A percentile compares a stretch with the other conserved stretches of the same genome.
Conservation (phyloP, 2,888 invertebrate species). For the Crematogaster levior region DNA sequence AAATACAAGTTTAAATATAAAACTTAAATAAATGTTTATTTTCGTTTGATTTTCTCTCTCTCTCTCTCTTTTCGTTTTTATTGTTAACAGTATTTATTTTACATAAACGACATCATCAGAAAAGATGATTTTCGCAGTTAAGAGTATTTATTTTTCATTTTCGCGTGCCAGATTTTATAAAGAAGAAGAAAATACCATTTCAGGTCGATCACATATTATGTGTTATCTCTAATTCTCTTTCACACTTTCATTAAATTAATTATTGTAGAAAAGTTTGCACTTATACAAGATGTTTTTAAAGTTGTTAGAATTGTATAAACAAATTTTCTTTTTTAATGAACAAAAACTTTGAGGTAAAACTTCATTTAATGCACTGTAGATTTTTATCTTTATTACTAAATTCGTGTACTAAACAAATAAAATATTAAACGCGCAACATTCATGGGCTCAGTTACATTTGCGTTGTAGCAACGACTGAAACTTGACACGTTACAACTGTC, state of each 20-base stretch:
- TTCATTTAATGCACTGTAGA: background rate
- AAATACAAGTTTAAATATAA: background rate
- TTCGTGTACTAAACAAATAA: background rate
- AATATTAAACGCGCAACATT: constrained; percentile 18
- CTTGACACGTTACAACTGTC: constrained; percentile 2
- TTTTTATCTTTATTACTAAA: background rate
- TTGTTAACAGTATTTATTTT: constrained; percentile 9
- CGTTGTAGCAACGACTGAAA: constrained; percentile 8
- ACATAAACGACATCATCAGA: background rate
- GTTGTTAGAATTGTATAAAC: background rate
- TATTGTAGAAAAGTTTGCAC: background rate
- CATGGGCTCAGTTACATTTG: constrained; percentile 46
- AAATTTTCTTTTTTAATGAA: background rate
- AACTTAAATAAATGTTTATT: background rate
- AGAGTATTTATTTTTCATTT: constrained; percentile 20
- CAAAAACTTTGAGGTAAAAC: background rate
- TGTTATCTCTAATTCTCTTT: background rate
- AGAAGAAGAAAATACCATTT: background rate
- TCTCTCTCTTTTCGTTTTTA: background rate
- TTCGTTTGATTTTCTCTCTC: background rate
- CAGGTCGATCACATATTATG: background rate
- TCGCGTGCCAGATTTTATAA: background rate
- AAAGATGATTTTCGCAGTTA: background rate
- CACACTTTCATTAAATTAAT: background rate
- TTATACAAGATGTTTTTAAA: background rate